Evolutionary conservation across 2,888 invertebrate genomes (phyloP).

Genomic region (Mylabris sibirica): DNA sequence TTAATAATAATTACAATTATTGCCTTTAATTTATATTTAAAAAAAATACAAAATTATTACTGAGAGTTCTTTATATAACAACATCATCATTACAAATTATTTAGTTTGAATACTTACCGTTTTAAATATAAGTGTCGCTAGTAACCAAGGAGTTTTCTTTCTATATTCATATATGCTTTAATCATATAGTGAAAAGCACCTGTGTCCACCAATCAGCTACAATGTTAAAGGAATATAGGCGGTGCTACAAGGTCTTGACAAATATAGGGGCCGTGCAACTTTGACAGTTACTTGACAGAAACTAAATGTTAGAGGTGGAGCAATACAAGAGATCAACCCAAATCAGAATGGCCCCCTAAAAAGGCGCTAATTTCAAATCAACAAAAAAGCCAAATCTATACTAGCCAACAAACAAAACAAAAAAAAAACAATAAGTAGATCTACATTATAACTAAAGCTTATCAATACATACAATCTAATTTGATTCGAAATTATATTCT

Average conservation of each 20-base stretch:
- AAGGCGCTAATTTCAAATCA: constrained; percentile 57
- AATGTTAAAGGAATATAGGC: constrained; percentile 54
- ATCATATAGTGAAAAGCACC: constrained; percentile 56
- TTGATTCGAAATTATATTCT: background rate
- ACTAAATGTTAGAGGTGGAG: constrained; percentile 63
- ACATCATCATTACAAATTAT: constrained; percentile 49
- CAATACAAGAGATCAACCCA: constrained; percentile 59
- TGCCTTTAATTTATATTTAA: background rate
- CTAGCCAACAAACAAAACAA: background rate
- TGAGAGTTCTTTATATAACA: constrained; percentile 36
- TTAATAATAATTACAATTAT: background rate
- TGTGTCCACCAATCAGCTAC: constrained; percentile 57
- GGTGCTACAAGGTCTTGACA: constrained; percentile 59
- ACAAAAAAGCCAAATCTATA: background rate
- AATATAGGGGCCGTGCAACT: constrained; percentile 61
- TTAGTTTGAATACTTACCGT: constrained; percentile 56
- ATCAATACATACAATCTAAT: constrained; percentile 1
- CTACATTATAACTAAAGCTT: background rate
- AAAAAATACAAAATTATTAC: no score
- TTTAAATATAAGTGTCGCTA: constrained; percentile 55
- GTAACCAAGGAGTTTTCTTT: constrained; percentile 50
- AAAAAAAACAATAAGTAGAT: background rate
- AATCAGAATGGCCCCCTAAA: constrained; percentile 60
- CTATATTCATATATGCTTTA: constrained; percentile 51
- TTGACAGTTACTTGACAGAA: constrained; percentile 61